Conservation (phyloP, 2,113 vertebrate genomes). For the Australoheros scitulus region DNA sequence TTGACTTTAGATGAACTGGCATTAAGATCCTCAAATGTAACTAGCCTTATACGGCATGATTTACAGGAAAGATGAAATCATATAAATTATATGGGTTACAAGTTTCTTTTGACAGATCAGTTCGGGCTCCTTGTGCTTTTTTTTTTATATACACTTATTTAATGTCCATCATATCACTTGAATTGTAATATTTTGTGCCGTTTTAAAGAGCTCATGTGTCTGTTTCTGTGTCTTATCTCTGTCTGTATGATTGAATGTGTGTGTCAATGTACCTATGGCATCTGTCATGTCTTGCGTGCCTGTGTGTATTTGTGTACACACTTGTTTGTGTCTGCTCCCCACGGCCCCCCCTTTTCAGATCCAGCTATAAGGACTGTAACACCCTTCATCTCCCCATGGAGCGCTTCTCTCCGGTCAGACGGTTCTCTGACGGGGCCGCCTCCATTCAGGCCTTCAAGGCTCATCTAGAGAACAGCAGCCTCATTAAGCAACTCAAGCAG, state of each 20-base stretch:
- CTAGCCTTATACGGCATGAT: neutral
- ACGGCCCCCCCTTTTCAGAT: constrained; percentile 77
- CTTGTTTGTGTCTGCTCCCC: constrained; percentile 40
- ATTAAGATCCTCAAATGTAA: neutral
- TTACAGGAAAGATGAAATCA: neutral
- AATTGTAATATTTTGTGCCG: neutral
- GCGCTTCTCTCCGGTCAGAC: constrained; percentile 96
- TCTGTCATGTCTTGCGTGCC: neutral
- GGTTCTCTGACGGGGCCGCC: constrained; percentile 96
- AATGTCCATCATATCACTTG: neutral
- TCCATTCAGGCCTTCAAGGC: constrained; percentile 99
- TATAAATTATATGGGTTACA: neutral
- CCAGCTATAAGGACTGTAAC: constrained; percentile 97
- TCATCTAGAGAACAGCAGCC: constrained; percentile 96
- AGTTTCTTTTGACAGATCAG: neutral
- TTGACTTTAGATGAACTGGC: constrained; percentile 1
- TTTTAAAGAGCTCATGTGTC: constrained; percentile 12
- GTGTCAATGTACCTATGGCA: constrained; percentile 14
- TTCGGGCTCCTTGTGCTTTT: neutral
- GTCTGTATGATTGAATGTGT: constrained; percentile 30
- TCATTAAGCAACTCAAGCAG: constrained; percentile 98
- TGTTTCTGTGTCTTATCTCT: constrained; percentile 44
- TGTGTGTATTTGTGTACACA: constrained; percentile 21
- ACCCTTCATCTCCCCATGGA: constrained; percentile 98
- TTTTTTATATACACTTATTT: neutral